Conservation (phyloP, 64 coral and sea anemone genomes). For the Stichodactyla helianthus region DNA sequence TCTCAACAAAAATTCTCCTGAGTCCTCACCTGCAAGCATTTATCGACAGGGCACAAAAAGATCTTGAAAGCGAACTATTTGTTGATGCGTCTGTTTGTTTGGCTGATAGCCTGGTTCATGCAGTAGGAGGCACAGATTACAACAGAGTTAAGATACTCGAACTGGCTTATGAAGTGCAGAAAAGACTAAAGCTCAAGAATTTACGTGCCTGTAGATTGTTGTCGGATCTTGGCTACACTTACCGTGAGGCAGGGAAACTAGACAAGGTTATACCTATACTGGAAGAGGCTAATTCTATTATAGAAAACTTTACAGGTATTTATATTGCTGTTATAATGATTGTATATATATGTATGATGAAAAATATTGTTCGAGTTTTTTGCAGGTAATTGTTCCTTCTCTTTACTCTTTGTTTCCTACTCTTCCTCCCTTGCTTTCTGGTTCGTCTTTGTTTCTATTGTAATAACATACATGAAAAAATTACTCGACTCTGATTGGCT, state of each 20-base stretch:
- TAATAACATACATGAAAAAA: too few relatives aligned
- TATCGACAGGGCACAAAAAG: constrained; percentile 3
- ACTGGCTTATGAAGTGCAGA: constrained; percentile 20
- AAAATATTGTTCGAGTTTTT: too few relatives aligned
- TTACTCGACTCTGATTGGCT: too few relatives aligned
- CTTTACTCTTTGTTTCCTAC: too few relatives aligned
- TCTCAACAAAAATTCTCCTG: constrained; percentile 57
- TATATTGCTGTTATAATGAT: background rate
- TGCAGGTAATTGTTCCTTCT: too few relatives aligned
- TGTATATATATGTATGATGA: too few relatives aligned
- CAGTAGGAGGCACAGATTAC: constrained; percentile 37
- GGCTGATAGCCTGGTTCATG: constrained; percentile 51
- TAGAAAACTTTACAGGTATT: constrained; percentile 17
- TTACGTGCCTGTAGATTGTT: constrained; percentile 44
- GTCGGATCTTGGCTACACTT: constrained; percentile 68
- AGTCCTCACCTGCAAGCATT: constrained; percentile 73
- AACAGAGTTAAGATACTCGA: constrained; percentile 37
- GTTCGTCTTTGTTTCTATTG: too few relatives aligned
- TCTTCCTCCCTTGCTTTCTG: too few relatives aligned
- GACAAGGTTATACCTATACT: constrained; percentile 59
- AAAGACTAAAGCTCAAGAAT: constrained; percentile 12
- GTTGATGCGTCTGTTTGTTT: constrained; percentile 51
- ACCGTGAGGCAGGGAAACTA: constrained; percentile 63
- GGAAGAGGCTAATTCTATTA: constrained; percentile 57
- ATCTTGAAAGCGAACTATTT: constrained; percentile 17